Conservation (phyloP, 1,140 invertebrate species). For the Leptinotarsa lineolata region DNA sequence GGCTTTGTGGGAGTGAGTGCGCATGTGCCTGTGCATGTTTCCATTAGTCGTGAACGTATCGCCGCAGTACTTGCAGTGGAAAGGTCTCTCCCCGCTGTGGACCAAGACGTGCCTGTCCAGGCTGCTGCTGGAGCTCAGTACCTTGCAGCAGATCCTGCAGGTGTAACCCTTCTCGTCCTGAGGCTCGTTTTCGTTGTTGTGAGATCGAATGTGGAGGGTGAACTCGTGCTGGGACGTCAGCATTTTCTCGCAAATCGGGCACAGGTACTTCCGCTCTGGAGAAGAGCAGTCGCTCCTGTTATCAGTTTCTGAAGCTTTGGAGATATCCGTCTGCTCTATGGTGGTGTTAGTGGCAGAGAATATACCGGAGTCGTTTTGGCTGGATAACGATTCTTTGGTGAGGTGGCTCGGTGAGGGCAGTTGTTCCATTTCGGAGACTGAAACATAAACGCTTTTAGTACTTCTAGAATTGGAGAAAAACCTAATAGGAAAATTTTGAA, state of each 20-base stretch:
- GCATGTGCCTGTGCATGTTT: conserved; percentile 85
- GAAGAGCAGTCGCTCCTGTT: conserved; percentile 51
- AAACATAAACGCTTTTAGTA: conserved; percentile 20
- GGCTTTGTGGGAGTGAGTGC: conserved; percentile 65
- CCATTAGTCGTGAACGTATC: conserved; percentile 87
- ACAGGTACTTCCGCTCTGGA: conserved; percentile 59
- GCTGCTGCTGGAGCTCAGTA: conserved; percentile 76
- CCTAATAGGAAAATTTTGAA: too few species aligned
- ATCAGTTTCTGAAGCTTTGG: conserved; percentile 38
- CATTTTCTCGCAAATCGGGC: conserved; percentile 68
- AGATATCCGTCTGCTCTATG: conserved; percentile 33
- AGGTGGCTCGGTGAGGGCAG: conserved; percentile 31
- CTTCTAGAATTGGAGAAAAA: too few species aligned
- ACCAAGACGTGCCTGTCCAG: conserved; percentile 76
- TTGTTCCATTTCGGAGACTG: conserved; percentile 49
- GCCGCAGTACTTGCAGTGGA: conserved; percentile 77
- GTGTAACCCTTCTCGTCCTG: conserved; percentile 60
- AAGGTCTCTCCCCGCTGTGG: conserved; percentile 76
- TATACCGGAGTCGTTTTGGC: conserved; percentile 52
- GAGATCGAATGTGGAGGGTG: conserved; percentile 71
- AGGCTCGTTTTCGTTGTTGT: conserved; percentile 60
- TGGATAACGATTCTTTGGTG: conserved; percentile 43
- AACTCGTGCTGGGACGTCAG: conserved; percentile 67
- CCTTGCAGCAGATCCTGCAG: conserved; percentile 62
- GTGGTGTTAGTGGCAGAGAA: conserved; percentile 50